Evolutionary conservation across 2,888 invertebrate genomes (phyloP), one percentile per base, ranked within the genome.

Genomic region (Halictus ligatus): DNA sequence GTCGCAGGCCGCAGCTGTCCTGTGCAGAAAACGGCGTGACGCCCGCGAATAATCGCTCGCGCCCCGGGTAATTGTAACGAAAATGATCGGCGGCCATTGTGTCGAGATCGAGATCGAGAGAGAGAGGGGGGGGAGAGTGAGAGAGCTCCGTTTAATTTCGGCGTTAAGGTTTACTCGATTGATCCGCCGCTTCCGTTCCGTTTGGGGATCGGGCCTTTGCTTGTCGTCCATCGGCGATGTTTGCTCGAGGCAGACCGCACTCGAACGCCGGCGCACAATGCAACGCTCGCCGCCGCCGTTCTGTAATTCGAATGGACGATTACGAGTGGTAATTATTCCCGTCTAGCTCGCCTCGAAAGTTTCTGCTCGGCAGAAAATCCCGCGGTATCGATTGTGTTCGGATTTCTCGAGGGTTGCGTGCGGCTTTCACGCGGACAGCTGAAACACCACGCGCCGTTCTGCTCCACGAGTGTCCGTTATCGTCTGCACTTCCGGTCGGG

Each of bases 31-130:
- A 88, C 81, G 80, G 60, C 58, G 81, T 67, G 69, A 78, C 76
- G 67, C 74, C 35, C 81, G 78, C 72, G 81, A 85, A 89, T 87
- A 78, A 90, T 89, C 82, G 88, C 81, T 86, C 83, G 87, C 60
- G 60, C 60, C 60, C 60, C 25, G 13, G 86, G 87, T 84, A 87
- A 88, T 86, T 84, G 90, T 85, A 88, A 84, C 85, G 88, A 89
- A 90, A 90, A 90, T 89, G 88, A 90, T 90, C 86, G 89, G 77
- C 80, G 69, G 58, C 78, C 67, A 89, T 90, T 90, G 91, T 90
- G 81, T 83, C 72, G 48, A 21, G 21, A 54, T 8, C 0, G 50
- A 54, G 54, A 54, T 2, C 21, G 50, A 50, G 50, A 50, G 50
- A 54, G 21, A 10, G 10, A 54, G 10, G 21, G n/a, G n/a, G 8